These are phyloP conservation scores for Phytoseiulus persimilis DNA, from an alignment of 2,888 invertebrate genomes.

Conservation along the genomic window DNA sequence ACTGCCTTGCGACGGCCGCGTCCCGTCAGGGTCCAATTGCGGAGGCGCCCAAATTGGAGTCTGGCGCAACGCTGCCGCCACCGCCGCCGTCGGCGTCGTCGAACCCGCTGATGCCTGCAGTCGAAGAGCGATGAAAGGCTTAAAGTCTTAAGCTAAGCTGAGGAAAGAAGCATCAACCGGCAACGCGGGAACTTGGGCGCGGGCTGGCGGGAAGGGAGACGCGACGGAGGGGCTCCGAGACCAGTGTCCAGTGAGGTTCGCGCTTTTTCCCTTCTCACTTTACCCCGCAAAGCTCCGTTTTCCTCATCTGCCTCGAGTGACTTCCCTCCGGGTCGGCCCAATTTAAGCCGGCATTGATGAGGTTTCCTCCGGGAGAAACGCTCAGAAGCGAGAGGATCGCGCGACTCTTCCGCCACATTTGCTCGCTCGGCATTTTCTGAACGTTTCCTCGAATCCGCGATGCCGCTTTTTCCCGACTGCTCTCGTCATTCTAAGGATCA, in stretches of 20 bases:
- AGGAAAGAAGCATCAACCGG: neutral
- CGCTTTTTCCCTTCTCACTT: neutral
- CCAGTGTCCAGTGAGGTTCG: neutral
- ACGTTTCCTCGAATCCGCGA: neutral
- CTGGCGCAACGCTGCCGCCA: neutral
- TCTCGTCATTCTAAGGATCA: too few relatives aligned
- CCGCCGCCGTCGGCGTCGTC: neutral
- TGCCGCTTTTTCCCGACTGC: neutral
- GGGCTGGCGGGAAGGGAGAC: neutral
- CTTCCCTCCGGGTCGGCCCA: neutral
- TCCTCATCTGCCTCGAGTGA: neutral
- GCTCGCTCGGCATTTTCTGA: neutral
- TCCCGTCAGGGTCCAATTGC: neutral
- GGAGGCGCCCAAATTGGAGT: neutral
- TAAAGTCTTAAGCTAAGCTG: slow-evolving; percentile 5
- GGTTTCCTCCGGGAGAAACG: neutral
- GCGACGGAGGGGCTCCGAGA: neutral
- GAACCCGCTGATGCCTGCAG: neutral
- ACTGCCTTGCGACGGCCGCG: neutral
- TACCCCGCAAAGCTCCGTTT: neutral
- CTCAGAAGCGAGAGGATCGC: neutral
- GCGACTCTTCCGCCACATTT: neutral
- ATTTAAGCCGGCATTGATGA: neutral
- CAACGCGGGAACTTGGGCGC: neutral
- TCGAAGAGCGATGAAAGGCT: neutral